Evolutionary conservation across 2,888 invertebrate genomes (phyloP), one percentile per base, ranked within the genome.

Genomic region (Boloria euphrosyne): DNA sequence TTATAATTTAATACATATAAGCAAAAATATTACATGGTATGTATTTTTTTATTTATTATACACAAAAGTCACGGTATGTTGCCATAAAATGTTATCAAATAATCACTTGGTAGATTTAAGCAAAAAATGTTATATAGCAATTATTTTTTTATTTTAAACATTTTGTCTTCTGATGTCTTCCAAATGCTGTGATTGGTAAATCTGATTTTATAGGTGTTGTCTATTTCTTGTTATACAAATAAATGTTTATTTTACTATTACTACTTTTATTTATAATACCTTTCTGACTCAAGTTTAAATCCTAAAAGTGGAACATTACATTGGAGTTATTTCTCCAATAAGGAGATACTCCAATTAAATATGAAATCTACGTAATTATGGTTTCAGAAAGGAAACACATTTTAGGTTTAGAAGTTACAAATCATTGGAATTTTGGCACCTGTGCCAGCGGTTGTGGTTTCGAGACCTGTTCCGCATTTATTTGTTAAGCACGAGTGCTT

Each of bases 1-100:
- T 46, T 2, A 43, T 66, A 16, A 27, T 17, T 63, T 61, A 53
- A 50, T 47, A 71, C 68, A 44, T 71, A 38, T 76, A 77, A 74
- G 75, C 51, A 53, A 65, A 72, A 64, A 68, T 73, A 61, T 57
- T 69, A 69, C 14, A 60, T 18, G 72, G 75, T 73, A 73, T 76
- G 76, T 75, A 73, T 75, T 70, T 70, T 65, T 69, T 63, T 62
- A 31, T 59, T 61, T 55, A 27, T 60, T 62, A 0, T 95, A 96
- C 75, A 93, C 95, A 1, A 94, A 94, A 76, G 95, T 97, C 0
- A 95, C 97, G 1, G 97, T 97, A 0, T 65, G 68, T 68, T 74
- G 66, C 54, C 49, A 67, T 62, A 55, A 46, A 47, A 13, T 57
- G 6, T 18, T 57, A 18, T 22, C 44, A 27, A 57, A n/a, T 46